Evolutionary conservation across 2,797 vertebrate species (phyloP).

Genomic region (Decapterus maruadsi): DNA sequence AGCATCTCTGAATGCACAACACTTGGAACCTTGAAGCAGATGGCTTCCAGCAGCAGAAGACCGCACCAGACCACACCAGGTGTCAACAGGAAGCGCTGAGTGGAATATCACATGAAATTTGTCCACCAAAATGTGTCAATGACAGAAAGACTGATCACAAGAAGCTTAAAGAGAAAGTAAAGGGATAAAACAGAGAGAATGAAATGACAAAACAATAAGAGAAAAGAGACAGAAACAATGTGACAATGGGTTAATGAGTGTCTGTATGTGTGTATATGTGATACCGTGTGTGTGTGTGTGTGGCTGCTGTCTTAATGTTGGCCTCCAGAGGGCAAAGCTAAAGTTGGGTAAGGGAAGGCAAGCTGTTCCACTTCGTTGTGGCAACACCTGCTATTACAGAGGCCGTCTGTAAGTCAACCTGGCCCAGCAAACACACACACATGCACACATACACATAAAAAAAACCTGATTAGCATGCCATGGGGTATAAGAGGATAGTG

Average conservation of each 20-base stretch:
- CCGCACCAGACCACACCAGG: too few relatives aligned
- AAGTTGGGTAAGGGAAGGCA: conserved; percentile 77
- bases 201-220: background rate
- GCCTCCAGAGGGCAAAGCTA: conserved; percentile 74
- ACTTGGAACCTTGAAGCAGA: too few relatives aligned
- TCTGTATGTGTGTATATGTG: conserved; percentile 1
- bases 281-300: background rate
- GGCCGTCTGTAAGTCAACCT: conserved; percentile 81
- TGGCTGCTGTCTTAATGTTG: conserved; percentile 68
- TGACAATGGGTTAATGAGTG: background rate
- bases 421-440: conserved; percentile 48
- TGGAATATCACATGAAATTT: too few relatives aligned
- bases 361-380: conserved; percentile 79
- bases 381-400: conserved; percentile 82
- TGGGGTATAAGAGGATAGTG: conserved; percentile 27
- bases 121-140: too few relatives aligned
- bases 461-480: conserved; percentile 75
- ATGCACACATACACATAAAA: conserved; percentile 55
- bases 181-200: background rate
- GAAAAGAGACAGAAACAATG: background rate
- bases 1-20: too few relatives aligned
- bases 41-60: too few relatives aligned
- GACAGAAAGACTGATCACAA: background rate
- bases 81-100: too few relatives aligned
- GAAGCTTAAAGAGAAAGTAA: background rate